Evolutionary conservation across 2,113 vertebrate species (phyloP).

Genomic region (Natator depressus): DNA sequence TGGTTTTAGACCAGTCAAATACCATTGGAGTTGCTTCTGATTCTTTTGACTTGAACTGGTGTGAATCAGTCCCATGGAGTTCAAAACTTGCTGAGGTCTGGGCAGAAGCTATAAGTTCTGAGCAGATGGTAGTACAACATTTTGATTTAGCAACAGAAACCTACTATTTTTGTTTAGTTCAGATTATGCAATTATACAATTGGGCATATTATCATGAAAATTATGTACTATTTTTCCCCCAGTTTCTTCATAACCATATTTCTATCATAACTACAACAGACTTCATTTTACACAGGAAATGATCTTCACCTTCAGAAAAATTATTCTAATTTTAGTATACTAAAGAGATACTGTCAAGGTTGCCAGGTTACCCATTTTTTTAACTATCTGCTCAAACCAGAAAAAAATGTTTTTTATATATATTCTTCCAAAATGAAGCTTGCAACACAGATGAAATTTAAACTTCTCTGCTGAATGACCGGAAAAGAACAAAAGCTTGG

Average conservation of each 20-base stretch:
- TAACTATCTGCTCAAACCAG: neutral
- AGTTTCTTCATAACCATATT: conserved; percentile 19
- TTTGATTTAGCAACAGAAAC: neutral
- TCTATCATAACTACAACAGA: neutral
- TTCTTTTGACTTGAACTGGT: neutral
- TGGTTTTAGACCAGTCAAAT: neutral
- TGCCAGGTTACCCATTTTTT: neutral
- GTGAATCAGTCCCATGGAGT: neutral
- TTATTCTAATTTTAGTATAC: neutral
- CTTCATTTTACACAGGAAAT: neutral
- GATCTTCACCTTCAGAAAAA: neutral
- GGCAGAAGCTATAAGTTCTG: neutral
- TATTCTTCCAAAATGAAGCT: neutral
- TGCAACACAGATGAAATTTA: neutral
- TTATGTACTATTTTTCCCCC: conserved; percentile 11
- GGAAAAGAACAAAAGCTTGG: neutral
- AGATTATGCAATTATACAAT: conserved; percentile 36
- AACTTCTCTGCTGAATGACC: neutral
- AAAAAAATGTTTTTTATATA: neutral
- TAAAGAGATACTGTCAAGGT: neutral
- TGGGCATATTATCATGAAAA: conserved; percentile 11
- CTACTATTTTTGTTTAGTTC: neutral
- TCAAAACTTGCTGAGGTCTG: neutral
- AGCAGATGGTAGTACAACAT: neutral
- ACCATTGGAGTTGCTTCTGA: neutral